These are phyloP conservation scores for Capricornis sumatraensis DNA, from an alignment of 2,113 vertebrate species.

Conservation along the genomic window DNA sequence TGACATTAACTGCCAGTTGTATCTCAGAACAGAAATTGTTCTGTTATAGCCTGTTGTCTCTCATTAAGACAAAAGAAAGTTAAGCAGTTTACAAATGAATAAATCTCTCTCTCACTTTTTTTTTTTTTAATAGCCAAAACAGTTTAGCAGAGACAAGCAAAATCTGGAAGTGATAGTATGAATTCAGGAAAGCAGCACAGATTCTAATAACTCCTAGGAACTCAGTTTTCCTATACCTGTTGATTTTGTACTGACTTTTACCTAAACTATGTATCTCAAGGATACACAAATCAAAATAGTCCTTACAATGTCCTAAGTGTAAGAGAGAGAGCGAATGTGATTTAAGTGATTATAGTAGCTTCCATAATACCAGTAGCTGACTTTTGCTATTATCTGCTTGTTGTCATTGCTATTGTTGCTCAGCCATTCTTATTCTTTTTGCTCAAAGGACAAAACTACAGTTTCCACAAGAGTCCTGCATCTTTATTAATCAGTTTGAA, in stretches of 20 bases:
- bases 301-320: not conserved
- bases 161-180: constrained; percentile 11
- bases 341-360: not conserved
- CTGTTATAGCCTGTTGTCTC: constrained; percentile 44
- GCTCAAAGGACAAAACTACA: not conserved
- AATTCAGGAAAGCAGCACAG: constrained; percentile 53
- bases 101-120: not conserved
- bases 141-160: constrained; percentile 1
- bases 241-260: not conserved
- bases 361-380: not conserved
- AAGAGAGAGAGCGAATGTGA: not conserved
- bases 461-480: not conserved
- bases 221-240: constrained; percentile 5
- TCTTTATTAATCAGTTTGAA: not conserved
- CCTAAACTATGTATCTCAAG: constrained; percentile 24
- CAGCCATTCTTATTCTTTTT: not conserved
- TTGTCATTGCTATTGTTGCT: not conserved
- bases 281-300: not conserved
- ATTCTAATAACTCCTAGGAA: constrained; percentile 42
- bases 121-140: constrained; percentile 35
- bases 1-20: constrained; percentile 35
- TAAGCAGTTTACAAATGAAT: constrained; percentile 52
- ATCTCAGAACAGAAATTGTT: constrained; percentile 14
- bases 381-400: not conserved
- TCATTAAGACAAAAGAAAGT: constrained; percentile 58